Conservation (phyloP, 2,113 vertebrate genomes). For the Nycticryphes semicollaris region DNA sequence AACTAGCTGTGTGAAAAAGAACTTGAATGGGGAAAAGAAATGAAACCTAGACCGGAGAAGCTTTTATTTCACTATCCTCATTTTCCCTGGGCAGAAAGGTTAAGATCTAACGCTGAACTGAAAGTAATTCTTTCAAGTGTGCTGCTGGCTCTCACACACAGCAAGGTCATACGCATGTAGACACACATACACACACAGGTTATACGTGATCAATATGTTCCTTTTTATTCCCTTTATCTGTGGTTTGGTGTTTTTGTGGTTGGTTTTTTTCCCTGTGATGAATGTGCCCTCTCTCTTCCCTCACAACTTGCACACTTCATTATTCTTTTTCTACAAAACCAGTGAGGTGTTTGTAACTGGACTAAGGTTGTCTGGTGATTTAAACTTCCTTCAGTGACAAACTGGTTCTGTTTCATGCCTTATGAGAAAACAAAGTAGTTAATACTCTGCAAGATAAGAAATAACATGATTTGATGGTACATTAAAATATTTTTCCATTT, state of each 20-base stretch:
- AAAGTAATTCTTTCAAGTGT: background rate
- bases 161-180: accelerated
- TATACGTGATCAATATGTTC: background rate
- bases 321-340: background rate
- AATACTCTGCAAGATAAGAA: background rate
- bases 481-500: background rate
- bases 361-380: background rate
- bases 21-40: background rate
- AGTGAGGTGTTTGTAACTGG: background rate
- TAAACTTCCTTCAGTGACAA: background rate
- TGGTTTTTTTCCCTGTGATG: background rate
- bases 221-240: background rate
- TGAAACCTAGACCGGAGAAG: background rate
- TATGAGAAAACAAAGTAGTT: background rate
- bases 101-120: background rate
- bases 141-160: background rate
- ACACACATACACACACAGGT: background rate
- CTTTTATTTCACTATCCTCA: background rate
- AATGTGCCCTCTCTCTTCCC: background rate
- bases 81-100: background rate
- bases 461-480: background rate
- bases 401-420: background rate
- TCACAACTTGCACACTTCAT: background rate
- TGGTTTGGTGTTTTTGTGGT: background rate
- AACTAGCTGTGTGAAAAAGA: background rate